Conservation (phyloP, 2,797 vertebrate species). For the Scyliorhinus canicula region DNA sequence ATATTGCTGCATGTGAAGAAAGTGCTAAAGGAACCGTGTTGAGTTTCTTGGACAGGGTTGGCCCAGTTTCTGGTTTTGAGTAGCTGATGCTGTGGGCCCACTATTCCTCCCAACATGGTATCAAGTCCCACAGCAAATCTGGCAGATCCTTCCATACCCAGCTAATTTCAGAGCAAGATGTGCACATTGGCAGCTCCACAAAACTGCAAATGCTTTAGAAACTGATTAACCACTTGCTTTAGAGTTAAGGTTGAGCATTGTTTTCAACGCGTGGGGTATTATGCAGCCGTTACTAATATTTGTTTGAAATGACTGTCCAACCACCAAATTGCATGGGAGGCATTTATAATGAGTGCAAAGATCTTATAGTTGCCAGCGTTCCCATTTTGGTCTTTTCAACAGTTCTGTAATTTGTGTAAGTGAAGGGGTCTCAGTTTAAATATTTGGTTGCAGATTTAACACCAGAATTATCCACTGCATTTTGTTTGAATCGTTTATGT, state of each 20-base stretch:
- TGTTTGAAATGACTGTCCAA: not conserved
- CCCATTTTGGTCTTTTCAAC: not conserved
- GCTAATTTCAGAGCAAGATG: not conserved
- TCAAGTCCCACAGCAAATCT: not conserved
- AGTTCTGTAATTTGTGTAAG: not conserved
- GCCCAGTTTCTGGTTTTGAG: not conserved
- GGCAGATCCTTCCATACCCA: not conserved
- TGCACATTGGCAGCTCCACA: not conserved
- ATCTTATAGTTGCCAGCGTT: not conserved
- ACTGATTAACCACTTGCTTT: not conserved
- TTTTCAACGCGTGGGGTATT: not conserved
- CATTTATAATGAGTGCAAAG: not conserved
- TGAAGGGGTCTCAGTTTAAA: not conserved
- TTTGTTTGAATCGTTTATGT: not conserved
- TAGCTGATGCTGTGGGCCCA: not conserved
- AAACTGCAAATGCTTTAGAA: not conserved
- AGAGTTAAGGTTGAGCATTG: not conserved
- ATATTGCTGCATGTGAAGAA: not conserved
- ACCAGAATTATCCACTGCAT: not conserved
- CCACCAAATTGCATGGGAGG: not conserved
- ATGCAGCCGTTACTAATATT: not conserved
- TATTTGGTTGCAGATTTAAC: not conserved
- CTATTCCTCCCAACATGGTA: not conserved
- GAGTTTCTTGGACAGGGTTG: not conserved
- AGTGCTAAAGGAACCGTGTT: not conserved